Evolutionary conservation across 2,113 vertebrate species (phyloP), one percentile per base, ranked within the genome.

Genomic region (Nipponia nippon): DNA sequence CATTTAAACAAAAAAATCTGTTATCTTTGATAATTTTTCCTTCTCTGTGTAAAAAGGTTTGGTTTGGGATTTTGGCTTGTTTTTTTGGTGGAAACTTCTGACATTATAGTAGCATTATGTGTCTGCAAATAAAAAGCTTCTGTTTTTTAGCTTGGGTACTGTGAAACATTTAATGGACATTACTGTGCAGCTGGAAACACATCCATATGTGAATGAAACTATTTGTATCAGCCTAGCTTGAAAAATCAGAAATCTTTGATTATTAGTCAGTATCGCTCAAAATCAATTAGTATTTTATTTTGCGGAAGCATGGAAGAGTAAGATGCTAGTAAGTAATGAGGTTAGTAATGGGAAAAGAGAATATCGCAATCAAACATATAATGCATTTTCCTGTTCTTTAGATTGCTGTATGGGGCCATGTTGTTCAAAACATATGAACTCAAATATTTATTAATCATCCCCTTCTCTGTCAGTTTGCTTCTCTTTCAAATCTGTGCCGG

Each of bases 211-310:
- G 97, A 97, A 98, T 97, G 83, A 91, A 98, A 88, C 93, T 97
- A 16, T 97, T 97, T 96, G 93, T 95, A 97, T 97, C 95, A 96
- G 58, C 81, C 91, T 86, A 88, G 88, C 92, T 95, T 94, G 81
- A 95, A 97, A 96, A 94, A 97, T 96, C 93, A 93, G 83, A 93
- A 93, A 93, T 95, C 93, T 93, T 96, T 95, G 77, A 94, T 95
- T 90, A 73, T 95, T 93, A 92, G 91, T 93, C 92, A 94, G 80
- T 86, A 63, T 89, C 91, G 90, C 91, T 96, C 73, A 95, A 97
- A 98, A 96, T 97, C 92, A 96, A 78, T 97, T 93, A 97, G 81
- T 96, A 79, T 97, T 97, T 97, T 96, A 95, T 98, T 96, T 95
- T 96, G 84, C 44, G 49, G 87, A 93, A 93, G 77, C 87, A 89